Conservation (phyloP, 1,140 invertebrate genomes). For the Caenorhabditis inopinata region DNA sequence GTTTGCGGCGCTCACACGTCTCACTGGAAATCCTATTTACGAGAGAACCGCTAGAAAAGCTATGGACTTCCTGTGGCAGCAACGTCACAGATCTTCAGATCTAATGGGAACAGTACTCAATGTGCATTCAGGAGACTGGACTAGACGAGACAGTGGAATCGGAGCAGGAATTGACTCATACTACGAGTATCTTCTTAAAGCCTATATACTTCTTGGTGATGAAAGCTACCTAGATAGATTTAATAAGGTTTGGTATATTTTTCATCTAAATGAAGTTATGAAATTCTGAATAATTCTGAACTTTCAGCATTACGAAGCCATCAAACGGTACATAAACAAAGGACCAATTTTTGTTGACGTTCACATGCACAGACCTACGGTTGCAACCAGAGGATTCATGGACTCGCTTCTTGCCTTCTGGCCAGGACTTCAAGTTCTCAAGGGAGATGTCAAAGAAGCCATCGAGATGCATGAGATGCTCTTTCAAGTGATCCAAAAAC, state of each 20-base stretch:
- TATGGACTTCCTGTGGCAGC: conserved; percentile 94
- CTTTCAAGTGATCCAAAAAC: conserved; percentile 73
- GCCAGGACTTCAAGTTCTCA: conserved; percentile 84
- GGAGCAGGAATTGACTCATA: conserved; percentile 99
- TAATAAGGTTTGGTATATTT: too few species aligned
- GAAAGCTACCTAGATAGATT: conserved; percentile 87
- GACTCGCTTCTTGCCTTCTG: conserved; percentile 94
- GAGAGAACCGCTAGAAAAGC: conserved; percentile 82
- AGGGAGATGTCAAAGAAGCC: conserved; percentile 90
- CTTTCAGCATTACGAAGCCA: conserved; percentile 83
- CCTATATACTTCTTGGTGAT: conserved; percentile 77
- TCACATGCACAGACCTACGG: conserved; percentile 78
- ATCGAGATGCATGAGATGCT: conserved; percentile 83
- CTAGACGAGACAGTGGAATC: conserved; percentile 88
- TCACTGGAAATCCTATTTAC: conserved; percentile 88
- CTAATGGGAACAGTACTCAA: conserved; percentile 90
- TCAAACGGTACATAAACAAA: conserved; percentile 93
- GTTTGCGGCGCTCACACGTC: conserved; percentile 87
- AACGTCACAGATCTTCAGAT: conserved; percentile 83
- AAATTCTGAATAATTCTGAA: background rate
- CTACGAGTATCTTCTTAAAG: conserved; percentile 96
- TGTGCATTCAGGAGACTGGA: conserved; percentile 96
- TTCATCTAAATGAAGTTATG: too few species aligned
- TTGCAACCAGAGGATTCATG: conserved; percentile 95
- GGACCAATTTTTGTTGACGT: conserved; percentile 92